Conservation (phyloP, 2,797 vertebrate genomes). For the Glyptemys insculpta region DNA sequence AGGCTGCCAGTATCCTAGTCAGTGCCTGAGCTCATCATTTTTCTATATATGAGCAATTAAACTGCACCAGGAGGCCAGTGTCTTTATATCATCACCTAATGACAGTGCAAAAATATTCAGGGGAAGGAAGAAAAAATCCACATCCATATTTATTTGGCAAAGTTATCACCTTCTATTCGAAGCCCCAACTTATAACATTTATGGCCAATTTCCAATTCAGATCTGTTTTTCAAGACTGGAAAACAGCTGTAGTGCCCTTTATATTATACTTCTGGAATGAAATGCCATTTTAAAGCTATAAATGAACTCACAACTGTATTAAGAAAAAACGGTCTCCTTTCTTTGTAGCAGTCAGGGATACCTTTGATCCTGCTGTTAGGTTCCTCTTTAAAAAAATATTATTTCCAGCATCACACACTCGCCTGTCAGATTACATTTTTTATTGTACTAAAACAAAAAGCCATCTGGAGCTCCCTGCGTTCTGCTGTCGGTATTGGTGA, state of each 20-base stretch:
- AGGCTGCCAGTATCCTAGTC: slow-evolving; percentile 65
- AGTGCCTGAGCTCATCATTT: slow-evolving; percentile 75
- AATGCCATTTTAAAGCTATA: slow-evolving; percentile 13
- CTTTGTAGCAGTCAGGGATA: slow-evolving; percentile 58
- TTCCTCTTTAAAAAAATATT: background rate
- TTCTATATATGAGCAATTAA: slow-evolving; percentile 77
- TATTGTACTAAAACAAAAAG: slow-evolving; percentile 74
- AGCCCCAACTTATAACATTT: slow-evolving; percentile 34
- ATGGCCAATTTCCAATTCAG: slow-evolving; percentile 65
- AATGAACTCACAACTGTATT: background rate
- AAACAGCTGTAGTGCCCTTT: slow-evolving; percentile 55
- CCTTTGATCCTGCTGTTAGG: slow-evolving; percentile 56
- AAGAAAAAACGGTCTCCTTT: slow-evolving; percentile 6
- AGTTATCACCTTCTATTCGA: slow-evolving; percentile 75
- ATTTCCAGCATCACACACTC: slow-evolving; percentile 52
- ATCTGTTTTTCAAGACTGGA: slow-evolving; percentile 50
- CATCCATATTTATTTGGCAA: slow-evolving; percentile 72
- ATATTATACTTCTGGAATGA: slow-evolving; percentile 55
- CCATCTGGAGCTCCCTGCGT: slow-evolving; percentile 79
- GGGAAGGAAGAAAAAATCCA: slow-evolving; percentile 22
- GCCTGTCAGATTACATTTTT: slow-evolving; percentile 80
- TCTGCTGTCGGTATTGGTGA: slow-evolving; percentile 4
- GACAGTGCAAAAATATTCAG: slow-evolving; percentile 45
- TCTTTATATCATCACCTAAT: slow-evolving; percentile 77
- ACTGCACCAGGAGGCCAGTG: slow-evolving; percentile 69